Base-by-base conservation (phyloP, 2,888 invertebrate genomes). In the Leptopilina syphax region DNA sequence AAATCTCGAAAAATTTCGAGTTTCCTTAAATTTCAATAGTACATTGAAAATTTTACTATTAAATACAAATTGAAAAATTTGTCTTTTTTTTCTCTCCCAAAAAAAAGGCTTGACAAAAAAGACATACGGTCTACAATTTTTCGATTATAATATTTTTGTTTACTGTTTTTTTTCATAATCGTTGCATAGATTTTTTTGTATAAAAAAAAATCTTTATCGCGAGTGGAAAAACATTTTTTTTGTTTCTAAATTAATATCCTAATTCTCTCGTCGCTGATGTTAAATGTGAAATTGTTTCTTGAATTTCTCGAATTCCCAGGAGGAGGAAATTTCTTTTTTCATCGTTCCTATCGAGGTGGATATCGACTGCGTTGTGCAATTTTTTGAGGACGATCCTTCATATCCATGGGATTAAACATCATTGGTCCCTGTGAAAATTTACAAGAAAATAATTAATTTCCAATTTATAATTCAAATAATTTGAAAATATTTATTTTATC, bases 361-460 rank as follows among this genome's bases (percentile, higher is more conserved):
- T 90, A 91, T 85, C 90, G 87, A 83, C 82, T 88, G 34, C 86
- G 86, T 47, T 86, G 83, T 57, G 86, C 81, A 50, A 80, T 77
- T 76, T 86, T 88, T 81, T 89, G 89, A 84, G 80, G 86, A 83
- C 86, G 88, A 87, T 91, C 88, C 86, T 87, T 91, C 84, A 87
- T 82, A 60, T 90, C 89, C 81, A 85, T 86, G 78, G 90, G 88
- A 83, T 91, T 90, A 87, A 87, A 90, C 90, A 90, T 90, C 88
- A 88, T 89, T 90, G 91, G 90, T 90, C 89, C 91, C 91, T 91
- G 86, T 34, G 54, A 78, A 82, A 83, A 34, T 57, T 70, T 27
- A 24, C 27, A 73, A 54, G 34, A 73, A 54, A 54, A 54, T 34
- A 27, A n/a, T 70, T 7, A 50, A 10, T n/a, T 18, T 9, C 7